Evolutionary conservation across 64 coral and sea anemone genomes (phyloP).

Genomic region (Stichodactyla helianthus): DNA sequence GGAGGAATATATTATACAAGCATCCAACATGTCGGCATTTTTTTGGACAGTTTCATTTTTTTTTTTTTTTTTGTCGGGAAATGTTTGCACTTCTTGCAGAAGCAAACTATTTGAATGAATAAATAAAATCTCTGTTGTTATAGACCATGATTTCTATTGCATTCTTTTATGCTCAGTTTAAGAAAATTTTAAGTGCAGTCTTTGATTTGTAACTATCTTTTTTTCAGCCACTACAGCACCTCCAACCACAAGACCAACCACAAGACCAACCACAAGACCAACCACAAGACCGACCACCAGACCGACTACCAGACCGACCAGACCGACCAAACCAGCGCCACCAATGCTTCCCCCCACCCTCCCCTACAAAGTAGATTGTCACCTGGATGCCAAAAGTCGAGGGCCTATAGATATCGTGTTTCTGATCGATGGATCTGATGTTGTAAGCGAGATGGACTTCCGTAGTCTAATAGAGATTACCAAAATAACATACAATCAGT

Average conservation of each 20-base stretch:
- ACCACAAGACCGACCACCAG: not conserved
- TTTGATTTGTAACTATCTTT: not conserved
- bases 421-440: slow-evolving; percentile 35
- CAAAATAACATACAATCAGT: slow-evolving; percentile 17
- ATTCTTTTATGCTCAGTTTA: too few relatives aligned
- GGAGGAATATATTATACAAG: not conserved
- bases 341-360: slow-evolving; percentile 15
- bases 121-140: too few relatives aligned
- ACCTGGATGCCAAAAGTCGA: not conserved
- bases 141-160: too few relatives aligned
- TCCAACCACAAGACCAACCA: not conserved
- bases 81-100: not conserved
- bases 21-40: not conserved
- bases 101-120: too few relatives aligned
- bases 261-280: not conserved
- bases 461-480: slow-evolving; percentile 32
- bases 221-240: not conserved
- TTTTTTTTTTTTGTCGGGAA: not conserved
- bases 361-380: slow-evolving; percentile 27
- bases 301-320: too few relatives aligned
- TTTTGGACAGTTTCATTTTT: not conserved
- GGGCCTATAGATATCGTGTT: slow-evolving; percentile 37
- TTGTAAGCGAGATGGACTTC: slow-evolving; percentile 13
- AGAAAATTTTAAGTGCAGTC: too few relatives aligned
- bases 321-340: not conserved